Evolutionary conservation across 2,797 vertebrate species (phyloP).

Genomic region (Salmo trutta): DNA sequence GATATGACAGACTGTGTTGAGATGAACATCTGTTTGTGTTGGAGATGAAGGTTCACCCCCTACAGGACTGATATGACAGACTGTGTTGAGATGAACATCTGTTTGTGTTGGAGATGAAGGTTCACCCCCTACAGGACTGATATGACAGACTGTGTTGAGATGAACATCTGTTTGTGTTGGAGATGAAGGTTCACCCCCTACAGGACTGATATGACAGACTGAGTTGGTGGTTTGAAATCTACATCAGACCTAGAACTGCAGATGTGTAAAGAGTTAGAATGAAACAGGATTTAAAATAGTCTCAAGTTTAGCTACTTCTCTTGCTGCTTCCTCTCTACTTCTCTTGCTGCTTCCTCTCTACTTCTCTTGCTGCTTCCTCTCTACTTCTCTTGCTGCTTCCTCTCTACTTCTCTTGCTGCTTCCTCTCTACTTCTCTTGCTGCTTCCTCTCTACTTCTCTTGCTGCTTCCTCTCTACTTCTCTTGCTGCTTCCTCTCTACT

Average conservation of each 20-base stretch:
- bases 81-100: neutral
- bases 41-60: neutral
- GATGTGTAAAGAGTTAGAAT: constrained; percentile 7
- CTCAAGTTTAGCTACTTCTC: constrained; percentile 2
- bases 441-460: neutral
- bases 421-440: too few species aligned
- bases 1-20: neutral
- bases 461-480: neutral
- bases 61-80: neutral
- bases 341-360: neutral
- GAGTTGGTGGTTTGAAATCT: neutral
- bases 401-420: neutral
- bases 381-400: constrained; percentile 6
- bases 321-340: neutral
- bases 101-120: too few species aligned
- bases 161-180: too few species aligned
- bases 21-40: too few species aligned
- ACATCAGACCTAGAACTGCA: neutral
- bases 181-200: neutral
- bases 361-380: neutral
- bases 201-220: neutral
- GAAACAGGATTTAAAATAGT: constrained; percentile 17
- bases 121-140: neutral
- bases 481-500: neutral
- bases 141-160: neutral